Conservation (phyloP, 2,888 invertebrate genomes). For the Andrena trimmerana region DNA sequence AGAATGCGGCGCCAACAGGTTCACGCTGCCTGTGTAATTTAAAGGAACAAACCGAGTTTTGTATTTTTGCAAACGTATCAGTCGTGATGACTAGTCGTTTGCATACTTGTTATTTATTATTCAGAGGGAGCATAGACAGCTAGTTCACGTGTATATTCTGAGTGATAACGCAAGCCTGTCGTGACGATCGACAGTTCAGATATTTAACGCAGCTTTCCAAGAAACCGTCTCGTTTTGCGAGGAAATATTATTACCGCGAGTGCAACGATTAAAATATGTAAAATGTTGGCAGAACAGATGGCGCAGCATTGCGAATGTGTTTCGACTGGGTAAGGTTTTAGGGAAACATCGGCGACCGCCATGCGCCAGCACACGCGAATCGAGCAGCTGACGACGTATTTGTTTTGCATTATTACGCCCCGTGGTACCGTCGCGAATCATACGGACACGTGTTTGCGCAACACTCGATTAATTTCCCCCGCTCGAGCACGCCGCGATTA, state of each 20-base stretch:
- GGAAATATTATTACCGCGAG: neutral
- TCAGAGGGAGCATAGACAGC: neutral
- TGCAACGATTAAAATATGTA: neutral
- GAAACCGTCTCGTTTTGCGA: neutral
- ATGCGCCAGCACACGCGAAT: neutral
- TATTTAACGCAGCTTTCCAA: neutral
- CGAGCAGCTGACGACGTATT: slow-evolving; percentile 13
- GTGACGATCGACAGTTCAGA: slow-evolving; percentile 6
- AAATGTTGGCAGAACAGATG: too few relatives aligned
- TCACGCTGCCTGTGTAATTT: neutral
- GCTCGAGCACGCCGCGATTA: slow-evolving; percentile 7
- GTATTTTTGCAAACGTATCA: neutral
- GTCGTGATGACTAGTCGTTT: neutral
- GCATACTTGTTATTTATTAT: neutral
- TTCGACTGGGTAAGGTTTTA: too few relatives aligned
- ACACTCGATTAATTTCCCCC: slow-evolving; percentile 37
- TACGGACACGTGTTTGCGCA: slow-evolving; percentile 38
- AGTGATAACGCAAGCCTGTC: neutral
- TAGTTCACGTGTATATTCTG: slow-evolving; percentile 1
- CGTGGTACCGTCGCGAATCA: slow-evolving; percentile 14
- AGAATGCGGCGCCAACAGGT: neutral
- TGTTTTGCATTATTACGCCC: slow-evolving; percentile 33
- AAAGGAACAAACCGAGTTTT: neutral
- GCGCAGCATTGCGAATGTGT: too few relatives aligned
- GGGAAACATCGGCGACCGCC: too few relatives aligned